phyloP scores from a whole-genome alignment of 2,113 vertebrate species.

The zebrafish (Danio rerio) region DNA sequence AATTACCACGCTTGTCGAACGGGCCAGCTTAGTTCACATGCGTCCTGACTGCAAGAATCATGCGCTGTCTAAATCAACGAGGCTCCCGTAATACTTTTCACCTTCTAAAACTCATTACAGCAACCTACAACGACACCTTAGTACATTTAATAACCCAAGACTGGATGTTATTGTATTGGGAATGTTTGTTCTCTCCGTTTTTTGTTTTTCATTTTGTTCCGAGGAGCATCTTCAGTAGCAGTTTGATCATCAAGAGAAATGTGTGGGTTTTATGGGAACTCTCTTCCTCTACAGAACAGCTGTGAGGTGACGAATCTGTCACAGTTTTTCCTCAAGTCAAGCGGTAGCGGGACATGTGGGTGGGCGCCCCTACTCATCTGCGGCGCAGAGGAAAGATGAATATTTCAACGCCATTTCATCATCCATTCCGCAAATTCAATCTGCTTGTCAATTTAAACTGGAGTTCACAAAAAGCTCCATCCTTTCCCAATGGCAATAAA shows the following conservation, averaged over 20 bases:
- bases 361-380: not conserved
- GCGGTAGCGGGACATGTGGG: not conserved
- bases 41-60: slow-evolving; percentile 1
- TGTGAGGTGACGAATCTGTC: slow-evolving; percentile 4
- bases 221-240: slow-evolving; percentile 7
- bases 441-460: slow-evolving; percentile 31
- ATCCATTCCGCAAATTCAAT: slow-evolving; percentile 27
- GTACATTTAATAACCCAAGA: slow-evolving; percentile 21
- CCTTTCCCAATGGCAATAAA: slow-evolving; percentile 29
- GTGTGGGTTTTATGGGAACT: not conserved
- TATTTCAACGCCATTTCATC: slow-evolving; percentile 33
- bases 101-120: not conserved
- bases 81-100: not conserved
- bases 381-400: not conserved
- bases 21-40: slow-evolving; percentile 51
- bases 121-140: not conserved
- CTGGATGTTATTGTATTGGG: not conserved
- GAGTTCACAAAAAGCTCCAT: slow-evolving; percentile 23
- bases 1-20: slow-evolving; percentile 59
- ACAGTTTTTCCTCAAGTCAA: slow-evolving; percentile 15
- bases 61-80: not conserved
- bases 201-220: slow-evolving; percentile 7
- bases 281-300: not conserved
- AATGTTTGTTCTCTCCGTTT: not conserved
- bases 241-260: slow-evolving; percentile 24